Evolutionary conservation across 2,113 vertebrate genomes (phyloP).

Genomic region (Pseudorhombus dupliciocellatus): DNA sequence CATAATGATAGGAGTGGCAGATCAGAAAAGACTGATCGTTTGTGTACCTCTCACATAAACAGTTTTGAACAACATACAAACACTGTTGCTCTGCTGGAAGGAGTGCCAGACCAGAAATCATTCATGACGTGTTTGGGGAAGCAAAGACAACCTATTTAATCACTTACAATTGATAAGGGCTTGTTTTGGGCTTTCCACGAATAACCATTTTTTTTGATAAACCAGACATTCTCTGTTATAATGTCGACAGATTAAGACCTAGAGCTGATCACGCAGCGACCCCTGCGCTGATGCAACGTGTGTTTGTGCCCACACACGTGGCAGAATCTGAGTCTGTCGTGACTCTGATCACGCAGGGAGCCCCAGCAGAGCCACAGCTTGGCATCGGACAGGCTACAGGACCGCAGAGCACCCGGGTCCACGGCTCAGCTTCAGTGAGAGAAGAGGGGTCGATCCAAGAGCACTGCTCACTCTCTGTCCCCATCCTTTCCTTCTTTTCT

Average conservation of each 20-base stretch:
- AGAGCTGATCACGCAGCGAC: slow-evolving; percentile 19
- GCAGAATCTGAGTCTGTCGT: slow-evolving; percentile 10
- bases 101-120: neutral
- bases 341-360: slow-evolving; percentile 15
- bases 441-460: slow-evolving; percentile 40
- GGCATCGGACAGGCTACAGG: slow-evolving; percentile 35
- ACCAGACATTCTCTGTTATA: neutral
- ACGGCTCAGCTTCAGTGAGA: slow-evolving; percentile 65
- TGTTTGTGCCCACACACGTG: slow-evolving; percentile 34
- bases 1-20: neutral
- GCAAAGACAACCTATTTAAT: neutral
- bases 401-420: slow-evolving; percentile 39
- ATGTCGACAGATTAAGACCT: slow-evolving; percentile 15
- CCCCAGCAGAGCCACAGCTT: neutral
- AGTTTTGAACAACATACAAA: neutral
- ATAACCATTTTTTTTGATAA: neutral
- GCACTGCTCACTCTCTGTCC: slow-evolving; percentile 38
- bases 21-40: neutral
- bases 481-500: slow-evolving; percentile 61
- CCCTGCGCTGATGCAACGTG: slow-evolving; percentile 1
- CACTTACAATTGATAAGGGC: neutral
- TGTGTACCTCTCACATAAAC: neutral
- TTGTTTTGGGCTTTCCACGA: slow-evolving; percentile 1
- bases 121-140: neutral
- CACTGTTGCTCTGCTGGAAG: neutral